Evolutionary conservation across 2,888 invertebrate species (phyloP).

Genomic region (Caenorhabditis virilis): DNA sequence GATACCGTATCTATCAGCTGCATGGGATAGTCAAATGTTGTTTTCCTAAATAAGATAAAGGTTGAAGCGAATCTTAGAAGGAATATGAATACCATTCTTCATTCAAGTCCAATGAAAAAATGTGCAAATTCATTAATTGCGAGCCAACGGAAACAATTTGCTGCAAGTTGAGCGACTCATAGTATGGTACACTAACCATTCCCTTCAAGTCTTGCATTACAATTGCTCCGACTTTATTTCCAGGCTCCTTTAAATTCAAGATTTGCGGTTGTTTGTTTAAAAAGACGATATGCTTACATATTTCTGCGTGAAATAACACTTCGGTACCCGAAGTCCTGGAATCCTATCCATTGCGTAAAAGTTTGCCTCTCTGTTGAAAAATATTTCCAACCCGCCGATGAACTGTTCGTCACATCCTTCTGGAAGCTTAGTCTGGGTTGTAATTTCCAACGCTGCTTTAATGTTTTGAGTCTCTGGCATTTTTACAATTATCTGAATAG

Average conservation of each 20-base stretch:
- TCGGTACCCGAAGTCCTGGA: conserved; percentile 30
- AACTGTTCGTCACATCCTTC: conserved; percentile 41
- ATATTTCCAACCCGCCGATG: conserved; percentile 31
- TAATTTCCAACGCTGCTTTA: conserved; percentile 34
- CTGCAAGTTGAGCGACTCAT: conserved; percentile 31
- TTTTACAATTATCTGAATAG: conserved; percentile 43
- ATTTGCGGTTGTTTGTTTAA: background rate
- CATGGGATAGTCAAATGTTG: conserved; percentile 37
- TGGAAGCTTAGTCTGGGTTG: conserved; percentile 24
- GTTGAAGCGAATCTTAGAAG: no score
- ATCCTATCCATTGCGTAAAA: conserved; percentile 39
- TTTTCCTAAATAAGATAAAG: no score
- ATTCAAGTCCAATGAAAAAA: conserved; percentile 30
- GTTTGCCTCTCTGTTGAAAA: conserved; percentile 44
- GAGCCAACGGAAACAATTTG: conserved; percentile 35
- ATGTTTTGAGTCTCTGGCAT: conserved; percentile 47
- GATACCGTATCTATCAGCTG: conserved; percentile 36
- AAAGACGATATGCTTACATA: conserved; percentile 12
- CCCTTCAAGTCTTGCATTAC: conserved; percentile 41
- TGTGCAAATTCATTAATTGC: conserved; percentile 30
- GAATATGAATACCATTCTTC: conserved; percentile 20
- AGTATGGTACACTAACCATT: conserved; percentile 44
- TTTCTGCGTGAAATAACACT: conserved; percentile 24
- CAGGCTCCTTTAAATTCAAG: conserved; percentile 11
- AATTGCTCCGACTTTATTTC: conserved; percentile 30